Conservation (phyloP, 2,797 vertebrate species). For the Natrix natrix region DNA sequence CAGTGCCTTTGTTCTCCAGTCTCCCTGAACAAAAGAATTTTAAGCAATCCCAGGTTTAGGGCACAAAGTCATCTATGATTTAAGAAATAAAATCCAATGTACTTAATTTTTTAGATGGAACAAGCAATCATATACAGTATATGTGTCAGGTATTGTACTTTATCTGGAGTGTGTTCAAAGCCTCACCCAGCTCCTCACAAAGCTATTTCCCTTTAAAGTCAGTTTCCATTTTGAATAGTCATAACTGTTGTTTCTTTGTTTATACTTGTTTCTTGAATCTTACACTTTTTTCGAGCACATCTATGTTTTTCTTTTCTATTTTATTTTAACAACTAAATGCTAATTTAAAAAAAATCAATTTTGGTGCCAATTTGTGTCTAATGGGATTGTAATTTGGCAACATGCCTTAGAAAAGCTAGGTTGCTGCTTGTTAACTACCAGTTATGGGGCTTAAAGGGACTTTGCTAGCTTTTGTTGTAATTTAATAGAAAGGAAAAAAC, state of each 20-base stretch:
- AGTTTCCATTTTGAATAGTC: background rate
- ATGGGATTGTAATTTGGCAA: background rate
- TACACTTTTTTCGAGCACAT: background rate
- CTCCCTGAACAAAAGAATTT: background rate
- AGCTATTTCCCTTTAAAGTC: background rate
- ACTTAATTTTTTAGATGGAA: background rate
- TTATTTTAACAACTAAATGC: background rate
- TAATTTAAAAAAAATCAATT: background rate
- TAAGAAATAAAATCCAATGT: background rate
- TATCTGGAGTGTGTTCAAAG: background rate
- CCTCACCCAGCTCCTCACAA: background rate
- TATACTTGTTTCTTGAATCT: background rate
- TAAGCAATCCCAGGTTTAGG: background rate
- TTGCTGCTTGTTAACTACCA: background rate
- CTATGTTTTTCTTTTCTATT: background rate
- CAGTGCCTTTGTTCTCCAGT: background rate
- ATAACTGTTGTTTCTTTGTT: background rate
- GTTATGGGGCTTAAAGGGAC: background rate
- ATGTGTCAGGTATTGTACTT: background rate
- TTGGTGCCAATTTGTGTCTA: background rate
- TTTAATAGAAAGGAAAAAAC: background rate
- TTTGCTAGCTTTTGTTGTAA: background rate
- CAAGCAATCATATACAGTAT: background rate
- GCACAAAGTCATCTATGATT: background rate
- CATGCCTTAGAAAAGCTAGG: background rate